Evolutionary conservation across 2,888 invertebrate species (phyloP).

Genomic region (Sesia bembeciformis): DNA sequence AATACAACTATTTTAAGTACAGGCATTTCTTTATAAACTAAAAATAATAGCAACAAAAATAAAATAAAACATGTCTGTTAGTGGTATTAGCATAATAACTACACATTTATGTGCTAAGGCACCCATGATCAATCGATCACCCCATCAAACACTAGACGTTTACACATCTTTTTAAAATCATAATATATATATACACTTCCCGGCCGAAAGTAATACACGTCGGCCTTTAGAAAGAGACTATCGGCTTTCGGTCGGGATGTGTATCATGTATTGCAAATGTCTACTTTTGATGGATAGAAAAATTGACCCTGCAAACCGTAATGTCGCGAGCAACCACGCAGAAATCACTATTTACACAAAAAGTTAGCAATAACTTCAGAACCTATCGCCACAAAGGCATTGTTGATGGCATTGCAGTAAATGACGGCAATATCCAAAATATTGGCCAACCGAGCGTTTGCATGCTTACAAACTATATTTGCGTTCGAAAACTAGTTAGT

Average conservation of each 20-base stretch:
- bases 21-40: not conserved
- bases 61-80: no score
- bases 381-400: no score
- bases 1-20: slow-evolving; percentile 12
- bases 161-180: slow-evolving; percentile 8
- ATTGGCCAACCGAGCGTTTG: no score
- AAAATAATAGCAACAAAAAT: slow-evolving; percentile 3
- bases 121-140: slow-evolving; percentile 58
- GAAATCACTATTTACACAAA: slow-evolving; percentile 28
- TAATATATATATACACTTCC: not conserved
- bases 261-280: slow-evolving; percentile 11
- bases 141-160: slow-evolving; percentile 45
- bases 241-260: not conserved
- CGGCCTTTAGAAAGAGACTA: no score
- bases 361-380: no score
- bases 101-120: slow-evolving; percentile 54
- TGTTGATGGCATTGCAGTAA: no score
- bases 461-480: no score
- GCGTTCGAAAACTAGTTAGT: no score
- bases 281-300: slow-evolving; percentile 53
- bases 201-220: no score
- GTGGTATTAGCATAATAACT: not conserved
- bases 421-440: no score
- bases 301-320: slow-evolving; percentile 65
- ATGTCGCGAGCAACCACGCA: slow-evolving; percentile 49